A percentile compares a stretch with the other conserved stretches of the same genome.
Evolutionary conservation across 1,140 invertebrate genomes (phyloP).

Genomic region (Drosophila persimilis): DNA sequence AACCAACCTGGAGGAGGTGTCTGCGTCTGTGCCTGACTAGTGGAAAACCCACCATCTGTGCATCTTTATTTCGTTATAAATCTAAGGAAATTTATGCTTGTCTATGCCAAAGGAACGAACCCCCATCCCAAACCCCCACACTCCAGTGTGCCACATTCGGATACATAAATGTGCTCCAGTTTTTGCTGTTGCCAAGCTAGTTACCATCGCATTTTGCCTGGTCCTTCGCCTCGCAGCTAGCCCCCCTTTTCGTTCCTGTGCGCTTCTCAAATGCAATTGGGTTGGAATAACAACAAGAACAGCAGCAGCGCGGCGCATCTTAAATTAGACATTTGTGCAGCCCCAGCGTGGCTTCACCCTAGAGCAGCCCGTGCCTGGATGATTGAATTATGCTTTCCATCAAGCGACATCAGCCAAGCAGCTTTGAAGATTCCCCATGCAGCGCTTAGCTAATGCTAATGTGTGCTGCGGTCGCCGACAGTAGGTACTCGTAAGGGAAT

Average conservation of each 20-base stretch:
- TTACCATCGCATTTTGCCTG: no score
- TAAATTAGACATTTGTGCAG: no score
- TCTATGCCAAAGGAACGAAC: neutral
- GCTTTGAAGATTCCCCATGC: constrained; percentile 34
- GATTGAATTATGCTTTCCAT: constrained; percentile 45
- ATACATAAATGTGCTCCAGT: constrained; percentile 10
- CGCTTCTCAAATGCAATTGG: no score
- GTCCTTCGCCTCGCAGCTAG: no score
- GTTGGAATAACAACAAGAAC: no score
- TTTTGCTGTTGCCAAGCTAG: neutral
- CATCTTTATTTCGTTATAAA: constrained; percentile 2
- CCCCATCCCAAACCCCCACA: neutral
- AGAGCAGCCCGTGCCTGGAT: neutral
- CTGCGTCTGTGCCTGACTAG: neutral
- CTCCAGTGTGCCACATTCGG: neutral
- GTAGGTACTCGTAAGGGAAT: no score
- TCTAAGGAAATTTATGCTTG: constrained; percentile 1
- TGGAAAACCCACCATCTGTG: constrained; percentile 1
- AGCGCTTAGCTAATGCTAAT: neutral
- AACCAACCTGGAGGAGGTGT: neutral
- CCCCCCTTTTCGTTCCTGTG: no score
- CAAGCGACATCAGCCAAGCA: constrained; percentile 4
- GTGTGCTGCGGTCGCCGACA: no score
- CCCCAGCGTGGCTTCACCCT: no score
- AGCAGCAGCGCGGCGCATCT: no score